These are phyloP conservation scores for Caenorhabditis panamensis DNA, from an alignment of 2,888 invertebrate species.

Conservation along the genomic window DNA sequence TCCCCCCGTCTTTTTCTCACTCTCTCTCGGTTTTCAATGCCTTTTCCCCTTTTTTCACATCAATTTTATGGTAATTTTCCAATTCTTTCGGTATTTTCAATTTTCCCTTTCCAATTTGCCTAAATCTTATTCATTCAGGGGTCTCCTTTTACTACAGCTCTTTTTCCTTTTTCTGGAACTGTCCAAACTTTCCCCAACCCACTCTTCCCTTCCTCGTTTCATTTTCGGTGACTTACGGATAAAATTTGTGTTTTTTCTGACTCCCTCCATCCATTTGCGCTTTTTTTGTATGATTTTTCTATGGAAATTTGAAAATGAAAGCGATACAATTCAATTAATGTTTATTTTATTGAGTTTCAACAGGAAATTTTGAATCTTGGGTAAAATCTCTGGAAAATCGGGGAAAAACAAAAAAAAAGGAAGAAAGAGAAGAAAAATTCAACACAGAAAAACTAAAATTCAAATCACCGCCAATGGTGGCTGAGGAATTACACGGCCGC, in stretches of 20 bases:
- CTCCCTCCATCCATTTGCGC: no score
- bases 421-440: background rate
- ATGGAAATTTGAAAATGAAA: background rate
- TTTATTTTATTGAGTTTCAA: background rate
- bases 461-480: slow-evolving; percentile 17
- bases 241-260: slow-evolving; percentile 6
- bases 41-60: background rate
- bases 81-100: background rate
- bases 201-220: no score
- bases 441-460: background rate
- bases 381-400: no score
- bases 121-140: slow-evolving; percentile 37
- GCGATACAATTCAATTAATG: background rate
- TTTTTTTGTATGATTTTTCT: slow-evolving; percentile 37
- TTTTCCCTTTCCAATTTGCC: background rate
- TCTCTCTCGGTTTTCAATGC: background rate
- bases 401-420: background rate
- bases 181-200: no score
- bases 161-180: background rate
- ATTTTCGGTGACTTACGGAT: slow-evolving; percentile 56
- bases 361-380: no score
- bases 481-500: slow-evolving; percentile 13
- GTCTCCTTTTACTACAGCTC: background rate
- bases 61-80: background rate
- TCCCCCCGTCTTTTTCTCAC: background rate